phyloP scores from a whole-genome alignment of 2,113 vertebrate species.

The human (Homo sapiens) region GRCh38 chr6:50115001-50115500 shows the following conservation, averaged over 20 bases:
- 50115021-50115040: background rate
- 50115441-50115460: fast-evolving
- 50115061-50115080: background rate
- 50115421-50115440: background rate
- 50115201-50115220: background rate
- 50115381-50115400: background rate
- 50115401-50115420: background rate
- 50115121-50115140: background rate
- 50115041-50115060: background rate
- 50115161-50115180: background rate
- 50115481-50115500: background rate
- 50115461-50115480: background rate
- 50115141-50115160: background rate
- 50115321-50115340: background rate
- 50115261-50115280: background rate
- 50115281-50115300: background rate
- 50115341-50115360: background rate
- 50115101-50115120: background rate
- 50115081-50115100: background rate
- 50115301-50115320: background rate
- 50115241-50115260: background rate
- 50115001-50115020: background rate
- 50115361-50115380: background rate
- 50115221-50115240: background rate
- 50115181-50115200: background rate